Percentiles rank a stretch among this genome's conserved stretches.
These are phyloP conservation scores for Apistogramma diplotaenia DNA, from an alignment of 2,113 vertebrate genomes.

Conservation along the genomic window DNA sequence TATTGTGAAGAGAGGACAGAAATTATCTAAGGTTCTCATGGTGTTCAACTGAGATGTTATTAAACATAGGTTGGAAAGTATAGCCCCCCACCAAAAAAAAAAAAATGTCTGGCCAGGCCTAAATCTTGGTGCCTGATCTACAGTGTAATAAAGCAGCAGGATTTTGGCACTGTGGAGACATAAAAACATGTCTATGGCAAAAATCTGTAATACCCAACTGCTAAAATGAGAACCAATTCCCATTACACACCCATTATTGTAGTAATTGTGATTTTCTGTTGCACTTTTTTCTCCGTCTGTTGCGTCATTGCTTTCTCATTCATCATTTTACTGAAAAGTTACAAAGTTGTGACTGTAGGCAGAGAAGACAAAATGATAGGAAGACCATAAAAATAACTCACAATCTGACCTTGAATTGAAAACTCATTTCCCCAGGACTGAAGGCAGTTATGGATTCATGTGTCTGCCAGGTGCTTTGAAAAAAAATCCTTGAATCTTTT, in stretches of 20 bases:
- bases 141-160: neutral
- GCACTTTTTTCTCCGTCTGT: neutral
- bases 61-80: conserved; percentile 4
- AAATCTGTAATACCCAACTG: neutral
- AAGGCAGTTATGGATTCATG: neutral
- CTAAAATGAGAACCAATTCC: neutral
- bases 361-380: conserved; percentile 25
- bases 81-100: neutral
- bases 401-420: conserved; percentile 22
- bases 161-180: neutral
- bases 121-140: conserved; percentile 2
- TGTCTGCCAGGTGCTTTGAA: neutral
- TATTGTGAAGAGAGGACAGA: conserved; percentile 33
- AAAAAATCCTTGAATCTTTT: neutral
- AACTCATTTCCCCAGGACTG: neutral
- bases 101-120: neutral
- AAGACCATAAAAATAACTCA: conserved; percentile 36
- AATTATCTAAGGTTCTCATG: conserved; percentile 31
- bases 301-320: neutral
- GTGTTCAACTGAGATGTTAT: conserved; percentile 3
- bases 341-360: conserved; percentile 16
- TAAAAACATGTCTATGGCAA: neutral
- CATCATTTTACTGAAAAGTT: neutral
- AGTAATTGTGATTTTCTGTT: conserved; percentile 1
- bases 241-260: neutral